Evolutionary conservation across 2,797 vertebrate genomes (phyloP).

Genomic region (Saxicola maurus): DNA sequence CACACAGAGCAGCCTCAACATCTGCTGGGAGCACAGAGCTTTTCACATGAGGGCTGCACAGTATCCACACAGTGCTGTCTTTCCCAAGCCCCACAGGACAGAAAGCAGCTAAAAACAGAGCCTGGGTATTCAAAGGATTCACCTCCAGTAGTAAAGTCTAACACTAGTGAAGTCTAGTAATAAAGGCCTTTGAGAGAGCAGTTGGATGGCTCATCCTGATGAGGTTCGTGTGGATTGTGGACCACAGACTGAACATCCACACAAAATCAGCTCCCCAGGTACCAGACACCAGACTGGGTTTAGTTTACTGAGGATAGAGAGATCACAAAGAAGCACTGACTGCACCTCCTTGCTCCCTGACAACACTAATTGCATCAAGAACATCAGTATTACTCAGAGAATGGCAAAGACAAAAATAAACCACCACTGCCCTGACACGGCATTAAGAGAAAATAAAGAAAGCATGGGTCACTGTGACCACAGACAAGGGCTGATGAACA

Average conservation of each 20-base stretch:
- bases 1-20: background rate
- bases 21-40: background rate
- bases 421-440: background rate
- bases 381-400: background rate
- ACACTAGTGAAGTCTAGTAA: background rate
- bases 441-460: background rate
- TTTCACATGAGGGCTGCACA: background rate
- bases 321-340: conserved; percentile 10
- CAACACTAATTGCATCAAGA: background rate
- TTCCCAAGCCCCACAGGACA: background rate
- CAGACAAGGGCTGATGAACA: background rate
- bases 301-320: background rate
- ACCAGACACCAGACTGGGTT: background rate
- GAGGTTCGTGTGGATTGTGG: fast-evolving
- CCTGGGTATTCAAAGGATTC: background rate
- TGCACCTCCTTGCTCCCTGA: background rate
- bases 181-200: background rate
- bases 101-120: background rate
- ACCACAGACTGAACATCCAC: background rate
- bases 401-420: background rate
- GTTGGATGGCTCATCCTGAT: background rate
- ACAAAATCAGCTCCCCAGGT: background rate
- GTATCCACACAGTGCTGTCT: background rate
- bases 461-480: background rate
- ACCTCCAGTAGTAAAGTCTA: background rate